phyloP scores from a whole-genome alignment of 2,888 invertebrate species.

The Polyommatus icarus region DNA sequence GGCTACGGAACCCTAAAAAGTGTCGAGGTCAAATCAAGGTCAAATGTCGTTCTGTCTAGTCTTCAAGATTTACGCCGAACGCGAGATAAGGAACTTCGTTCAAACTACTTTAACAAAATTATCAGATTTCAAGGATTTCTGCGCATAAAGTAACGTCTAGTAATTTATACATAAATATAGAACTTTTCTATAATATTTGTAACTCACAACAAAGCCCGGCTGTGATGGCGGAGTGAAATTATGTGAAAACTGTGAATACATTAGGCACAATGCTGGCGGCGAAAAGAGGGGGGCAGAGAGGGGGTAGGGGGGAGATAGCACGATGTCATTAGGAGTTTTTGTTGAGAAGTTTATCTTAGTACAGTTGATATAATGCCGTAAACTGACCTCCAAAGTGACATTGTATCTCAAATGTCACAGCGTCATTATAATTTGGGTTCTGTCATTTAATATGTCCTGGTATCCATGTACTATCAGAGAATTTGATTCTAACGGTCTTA shows the following conservation, averaged over 20 bases:
- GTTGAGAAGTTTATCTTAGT: conserved; percentile 5
- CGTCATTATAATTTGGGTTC: not conserved
- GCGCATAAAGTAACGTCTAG: too few species aligned
- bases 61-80: too few species aligned
- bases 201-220: not conserved
- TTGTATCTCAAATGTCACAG: not conserved
- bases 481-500: too few species aligned
- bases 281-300: not conserved
- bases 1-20: too few species aligned
- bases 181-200: not conserved
- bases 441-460: too few species aligned
- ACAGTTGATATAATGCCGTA: not conserved
- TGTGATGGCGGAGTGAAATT: conserved; percentile 21
- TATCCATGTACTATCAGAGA: too few species aligned
- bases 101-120: too few species aligned
- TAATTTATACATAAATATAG: not conserved
- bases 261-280: conserved; percentile 9
- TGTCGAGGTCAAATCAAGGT: too few species aligned
- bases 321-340: conserved; percentile 18
- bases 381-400: not conserved
- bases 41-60: too few species aligned
- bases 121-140: too few species aligned
- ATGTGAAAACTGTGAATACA: conserved; percentile 27
- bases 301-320: not conserved
- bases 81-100: too few species aligned